Percentiles rank a stretch among this genome's conserved stretches.
Conservation (phyloP, 2,888 invertebrate species). For the Brenthis ino region DNA sequence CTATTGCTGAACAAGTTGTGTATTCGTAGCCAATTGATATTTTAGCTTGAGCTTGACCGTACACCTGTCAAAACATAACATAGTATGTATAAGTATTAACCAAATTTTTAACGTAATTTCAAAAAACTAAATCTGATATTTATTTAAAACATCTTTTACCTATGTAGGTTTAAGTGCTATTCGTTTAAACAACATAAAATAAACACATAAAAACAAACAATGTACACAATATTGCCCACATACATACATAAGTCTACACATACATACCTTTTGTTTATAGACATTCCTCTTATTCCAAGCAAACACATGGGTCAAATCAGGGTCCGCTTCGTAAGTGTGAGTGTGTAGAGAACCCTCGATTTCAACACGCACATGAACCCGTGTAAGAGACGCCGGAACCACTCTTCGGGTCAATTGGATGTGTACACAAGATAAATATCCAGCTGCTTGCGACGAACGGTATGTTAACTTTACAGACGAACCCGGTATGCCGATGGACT, state of each 20-base stretch:
- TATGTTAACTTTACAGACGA: slow-evolving; percentile 97
- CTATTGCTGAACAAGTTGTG: slow-evolving; percentile 90
- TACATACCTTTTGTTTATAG: slow-evolving; percentile 93
- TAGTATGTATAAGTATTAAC: background rate
- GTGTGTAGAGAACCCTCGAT: slow-evolving; percentile 96
- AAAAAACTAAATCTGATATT: background rate
- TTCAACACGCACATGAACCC: slow-evolving; percentile 95
- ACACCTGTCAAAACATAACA: slow-evolving; percentile 71
- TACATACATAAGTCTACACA: background rate
- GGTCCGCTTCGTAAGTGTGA: slow-evolving; percentile 97
- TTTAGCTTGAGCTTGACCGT: slow-evolving; percentile 93
- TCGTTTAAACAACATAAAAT: background rate
- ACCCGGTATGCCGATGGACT: slow-evolving; percentile 96
- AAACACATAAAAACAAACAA: slow-evolving; percentile 1
- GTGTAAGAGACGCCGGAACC: slow-evolving; percentile 90
- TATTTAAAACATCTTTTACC: no score
- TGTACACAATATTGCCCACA: background rate
- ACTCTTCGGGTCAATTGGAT: slow-evolving; percentile 91
- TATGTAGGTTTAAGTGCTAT: background rate
- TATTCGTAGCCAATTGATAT: slow-evolving; percentile 98
- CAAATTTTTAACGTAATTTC: slow-evolving; percentile 42
- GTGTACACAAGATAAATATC: slow-evolving; percentile 96
- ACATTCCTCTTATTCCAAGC: slow-evolving; percentile 99
- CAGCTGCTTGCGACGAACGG: slow-evolving; percentile 96
- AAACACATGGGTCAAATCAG: slow-evolving; percentile 96